Conservation (phyloP, 2,888 invertebrate species). For the Agonopterix arenella region DNA sequence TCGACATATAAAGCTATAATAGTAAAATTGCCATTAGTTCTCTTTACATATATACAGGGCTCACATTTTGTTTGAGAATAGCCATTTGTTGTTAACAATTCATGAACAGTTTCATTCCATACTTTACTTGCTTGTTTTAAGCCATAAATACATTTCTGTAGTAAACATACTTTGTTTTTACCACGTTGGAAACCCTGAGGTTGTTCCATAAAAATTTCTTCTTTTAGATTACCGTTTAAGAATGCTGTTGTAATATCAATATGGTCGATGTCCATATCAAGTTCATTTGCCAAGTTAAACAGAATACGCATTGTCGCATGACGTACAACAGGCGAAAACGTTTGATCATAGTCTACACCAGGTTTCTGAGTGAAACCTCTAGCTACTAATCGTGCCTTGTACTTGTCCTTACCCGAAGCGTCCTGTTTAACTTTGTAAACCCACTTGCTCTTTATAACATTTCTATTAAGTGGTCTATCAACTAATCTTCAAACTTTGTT, state of each 20-base stretch:
- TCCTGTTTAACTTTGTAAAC: constrained; percentile 11
- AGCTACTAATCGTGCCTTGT: constrained; percentile 10
- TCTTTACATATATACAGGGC: constrained; percentile 13
- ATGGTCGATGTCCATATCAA: constrained; percentile 12
- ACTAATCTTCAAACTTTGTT: constrained; percentile 8
- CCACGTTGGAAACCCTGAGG: constrained; percentile 5
- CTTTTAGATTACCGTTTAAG: constrained; percentile 13
- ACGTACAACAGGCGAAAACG: constrained; percentile 12
- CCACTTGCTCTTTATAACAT: constrained; percentile 14
- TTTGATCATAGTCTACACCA: constrained; percentile 10
- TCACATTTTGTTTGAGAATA: constrained; percentile 10
- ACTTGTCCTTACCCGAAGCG: constrained; percentile 3
- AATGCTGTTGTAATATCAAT: constrained; percentile 16
- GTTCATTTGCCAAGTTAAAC: constrained; percentile 2
- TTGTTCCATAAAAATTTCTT: constrained; percentile 10
- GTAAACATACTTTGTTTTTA: constrained; percentile 13
- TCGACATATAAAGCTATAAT: constrained; percentile 19
- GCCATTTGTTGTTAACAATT: constrained; percentile 6
- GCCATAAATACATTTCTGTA: constrained; percentile 17
- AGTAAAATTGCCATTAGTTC: constrained; percentile 1
- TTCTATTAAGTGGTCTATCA: constrained; percentile 4
- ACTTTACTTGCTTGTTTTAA: constrained; percentile 17
- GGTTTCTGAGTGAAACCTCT: constrained; percentile 7
- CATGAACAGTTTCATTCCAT: constrained; percentile 16
- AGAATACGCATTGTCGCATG: constrained; percentile 7